A percentile compares a stretch with the other conserved stretches of the same genome.
Evolutionary conservation across 2,113 vertebrate species (phyloP).

Genomic region (Gulo gulo): DNA sequence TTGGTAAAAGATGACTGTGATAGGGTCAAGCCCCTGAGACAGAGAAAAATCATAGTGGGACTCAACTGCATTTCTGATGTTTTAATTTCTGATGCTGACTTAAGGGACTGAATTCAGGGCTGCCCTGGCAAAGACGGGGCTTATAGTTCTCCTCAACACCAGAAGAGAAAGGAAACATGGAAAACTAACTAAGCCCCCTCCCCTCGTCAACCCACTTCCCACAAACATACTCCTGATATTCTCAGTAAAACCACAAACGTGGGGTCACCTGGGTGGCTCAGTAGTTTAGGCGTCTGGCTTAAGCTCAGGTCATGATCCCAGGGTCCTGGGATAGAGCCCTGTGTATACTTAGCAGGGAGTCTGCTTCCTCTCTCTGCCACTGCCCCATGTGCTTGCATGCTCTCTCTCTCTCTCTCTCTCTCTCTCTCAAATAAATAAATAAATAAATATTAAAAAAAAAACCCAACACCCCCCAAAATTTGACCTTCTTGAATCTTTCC

Average conservation of each 20-base stretch:
- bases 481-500: constrained; percentile 13
- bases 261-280: not conserved
- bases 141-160: not conserved
- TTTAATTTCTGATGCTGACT: not conserved
- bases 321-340: not conserved
- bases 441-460: not conserved
- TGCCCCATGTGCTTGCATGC: too few species aligned
- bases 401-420: too few species aligned
- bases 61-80: constrained; percentile 28
- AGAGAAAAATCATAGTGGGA: not conserved
- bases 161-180: not conserved
- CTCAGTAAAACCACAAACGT: not conserved
- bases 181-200: not conserved
- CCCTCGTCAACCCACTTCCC: not conserved
- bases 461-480: not conserved
- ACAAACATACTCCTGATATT: not conserved
- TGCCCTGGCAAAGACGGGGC: not conserved
- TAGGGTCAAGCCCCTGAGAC: not conserved
- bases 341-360: too few species aligned
- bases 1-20: not conserved
- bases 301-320: too few species aligned
- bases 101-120: not conserved
- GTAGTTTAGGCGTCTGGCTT: not conserved
- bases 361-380: too few species aligned
- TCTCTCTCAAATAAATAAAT: not conserved